Percentiles rank a stretch among this genome's conserved stretches.
These are phyloP conservation scores for Leptobrachium ailaonicum DNA, from an alignment of 2,113 vertebrate species.

Conservation along the genomic window DNA sequence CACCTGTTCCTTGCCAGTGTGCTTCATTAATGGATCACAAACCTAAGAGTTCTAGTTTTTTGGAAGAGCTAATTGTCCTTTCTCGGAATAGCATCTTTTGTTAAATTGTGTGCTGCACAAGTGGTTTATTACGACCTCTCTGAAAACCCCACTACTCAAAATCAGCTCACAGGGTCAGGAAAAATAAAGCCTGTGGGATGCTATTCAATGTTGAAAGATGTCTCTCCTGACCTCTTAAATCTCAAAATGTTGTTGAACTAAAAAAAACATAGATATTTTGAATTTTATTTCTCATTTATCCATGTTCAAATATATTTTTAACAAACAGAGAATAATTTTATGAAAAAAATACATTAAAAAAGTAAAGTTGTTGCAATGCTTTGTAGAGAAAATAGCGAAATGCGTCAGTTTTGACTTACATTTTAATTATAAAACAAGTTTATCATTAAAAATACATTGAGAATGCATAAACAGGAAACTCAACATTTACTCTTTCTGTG, in stretches of 20 bases:
- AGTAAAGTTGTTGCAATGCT: too few species aligned
- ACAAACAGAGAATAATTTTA: too few species aligned
- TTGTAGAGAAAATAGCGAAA: too few species aligned
- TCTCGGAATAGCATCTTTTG: conserved; percentile 2
- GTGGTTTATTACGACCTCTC: not conserved
- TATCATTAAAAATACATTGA: too few species aligned
- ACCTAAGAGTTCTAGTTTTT: conserved; percentile 1
- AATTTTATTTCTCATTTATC: not conserved
- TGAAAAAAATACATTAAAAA: too few species aligned
- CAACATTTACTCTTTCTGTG: too few species aligned
- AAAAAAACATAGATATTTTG: conserved; percentile 11
- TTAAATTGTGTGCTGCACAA: not conserved
- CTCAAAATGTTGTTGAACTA: not conserved
- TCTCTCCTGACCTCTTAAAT: conserved; percentile 11
- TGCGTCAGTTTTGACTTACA: too few species aligned
- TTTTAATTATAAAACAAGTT: too few species aligned
- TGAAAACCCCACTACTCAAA: not conserved
- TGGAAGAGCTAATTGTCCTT: not conserved
- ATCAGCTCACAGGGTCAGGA: not conserved
- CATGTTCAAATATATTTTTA: too few species aligned
- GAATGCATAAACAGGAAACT: too few species aligned
- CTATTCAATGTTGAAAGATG: not conserved
- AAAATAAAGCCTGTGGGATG: conserved; percentile 7
- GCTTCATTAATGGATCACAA: not conserved
- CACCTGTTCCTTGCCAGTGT: not conserved